Percentiles rank a stretch among this genome's conserved stretches.
Conservation (phyloP, 2,797 vertebrate species). For the Sebastes diaconus region DNA sequence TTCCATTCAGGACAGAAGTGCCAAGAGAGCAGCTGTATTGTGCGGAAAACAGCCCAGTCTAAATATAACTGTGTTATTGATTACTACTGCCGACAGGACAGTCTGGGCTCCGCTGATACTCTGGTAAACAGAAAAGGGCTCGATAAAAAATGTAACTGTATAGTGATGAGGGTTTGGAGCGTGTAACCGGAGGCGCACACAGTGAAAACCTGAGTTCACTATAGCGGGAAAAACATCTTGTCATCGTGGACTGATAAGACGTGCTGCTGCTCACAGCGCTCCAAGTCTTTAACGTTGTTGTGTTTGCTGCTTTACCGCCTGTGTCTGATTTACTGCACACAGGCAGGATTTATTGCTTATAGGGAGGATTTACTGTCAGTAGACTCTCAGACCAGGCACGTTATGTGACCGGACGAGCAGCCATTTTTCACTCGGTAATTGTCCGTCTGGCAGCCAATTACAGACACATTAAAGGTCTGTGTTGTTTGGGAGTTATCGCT, state of each 20-base stretch:
- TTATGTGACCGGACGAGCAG: not conserved
- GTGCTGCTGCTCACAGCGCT: not conserved
- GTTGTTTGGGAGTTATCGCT: conserved; percentile 29
- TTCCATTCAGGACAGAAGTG: conserved; percentile 10
- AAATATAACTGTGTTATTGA: conserved; percentile 76
- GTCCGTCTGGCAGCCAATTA: conserved; percentile 66
- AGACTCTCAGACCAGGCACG: conserved; percentile 4
- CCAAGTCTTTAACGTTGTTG: not conserved
- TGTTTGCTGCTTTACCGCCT: conserved; percentile 24
- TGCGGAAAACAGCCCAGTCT: conserved; percentile 43
- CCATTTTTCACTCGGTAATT: conserved; percentile 67
- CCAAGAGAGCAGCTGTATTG: conserved; percentile 42
- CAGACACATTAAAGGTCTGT: conserved; percentile 46
- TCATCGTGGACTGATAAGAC: not conserved
- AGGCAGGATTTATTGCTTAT: conserved; percentile 37
- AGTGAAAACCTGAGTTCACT: conserved; percentile 2
- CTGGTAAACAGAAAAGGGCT: conserved; percentile 32
- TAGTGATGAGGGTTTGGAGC: conserved; percentile 10
- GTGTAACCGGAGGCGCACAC: conserved; percentile 7
- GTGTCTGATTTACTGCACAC: conserved; percentile 24
- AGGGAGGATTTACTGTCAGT: conserved; percentile 25
- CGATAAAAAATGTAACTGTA: conserved; percentile 33
- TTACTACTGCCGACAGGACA: conserved; percentile 49
- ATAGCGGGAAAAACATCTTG: not conserved
- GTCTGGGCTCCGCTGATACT: conserved; percentile 33